Evolutionary conservation across 2,113 vertebrate genomes (phyloP), one percentile per base, ranked within the genome.

Genomic region (Microcebus jonahi): DNA sequence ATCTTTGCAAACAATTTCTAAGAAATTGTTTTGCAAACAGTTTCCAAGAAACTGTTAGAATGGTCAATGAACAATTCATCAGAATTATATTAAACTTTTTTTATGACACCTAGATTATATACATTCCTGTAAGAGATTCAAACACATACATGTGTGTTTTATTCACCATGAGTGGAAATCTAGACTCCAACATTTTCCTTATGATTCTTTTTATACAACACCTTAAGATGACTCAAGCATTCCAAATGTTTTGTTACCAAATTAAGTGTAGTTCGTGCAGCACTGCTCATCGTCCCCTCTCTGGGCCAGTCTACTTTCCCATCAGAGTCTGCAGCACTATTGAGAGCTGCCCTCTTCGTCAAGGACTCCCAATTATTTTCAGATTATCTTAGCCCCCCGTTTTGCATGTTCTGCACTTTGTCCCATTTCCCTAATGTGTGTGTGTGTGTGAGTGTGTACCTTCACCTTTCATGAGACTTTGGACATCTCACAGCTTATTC

Each of bases 1-100:
- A 88, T 42, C 67, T 90, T 90, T 81, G 36, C 57, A 89, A 89
- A 96, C 39, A 77, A 83, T 53, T 25, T 55, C 86, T 50, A 57
- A 77, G 73, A 96, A 77, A 77, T 39, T 86, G 10, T 84, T 94
- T 93, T 87, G 63, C 39, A 88, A 89, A 94, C 1, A 53, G 45
- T 42, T 94, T n/a, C 45, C 89, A 83, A 87, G 63, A 90, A 96
- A 84, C 11, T 80, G 15, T 76, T 92, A 84, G 45, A 77, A 67
- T n/a, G n/a, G 29, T 57, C n/a, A 91, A 50, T 68, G 55, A 79
- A 36, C 15, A 67, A 83, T 80, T 87, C 36, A 45, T 90, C 59
- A 90, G 50, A 53, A 61, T 85, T 34, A 85, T 34, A 50, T 50
- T 42, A 45, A 90, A 34, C 15, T 34, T 53, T 88, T 45, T 93